These are phyloP conservation scores for Nanorana parkeri DNA, from an alignment of 2,113 vertebrate genomes.

Conservation along the genomic window DNA sequence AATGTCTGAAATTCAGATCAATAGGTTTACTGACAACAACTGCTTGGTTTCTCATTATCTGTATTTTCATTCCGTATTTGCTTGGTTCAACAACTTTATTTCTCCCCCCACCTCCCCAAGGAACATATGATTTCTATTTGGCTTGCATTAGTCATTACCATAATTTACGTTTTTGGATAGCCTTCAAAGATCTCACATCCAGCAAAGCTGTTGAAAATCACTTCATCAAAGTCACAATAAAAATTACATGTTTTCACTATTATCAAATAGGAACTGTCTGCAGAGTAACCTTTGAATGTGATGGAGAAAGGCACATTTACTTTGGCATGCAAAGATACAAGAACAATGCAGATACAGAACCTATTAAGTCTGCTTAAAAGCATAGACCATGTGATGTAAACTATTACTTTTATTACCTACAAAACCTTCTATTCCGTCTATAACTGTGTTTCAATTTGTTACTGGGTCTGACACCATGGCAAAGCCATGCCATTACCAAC, in stretches of 20 bases:
- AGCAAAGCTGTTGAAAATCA: slow-evolving; percentile 23
- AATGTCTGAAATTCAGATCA: too few relatives aligned
- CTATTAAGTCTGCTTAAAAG: neutral
- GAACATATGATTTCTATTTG: slow-evolving; percentile 1
- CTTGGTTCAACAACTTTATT: neutral
- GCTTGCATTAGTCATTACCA: slow-evolving; percentile 15
- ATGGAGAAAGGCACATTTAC: slow-evolving; percentile 75
- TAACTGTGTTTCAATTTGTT: too few relatives aligned
- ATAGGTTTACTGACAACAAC: too few relatives aligned
- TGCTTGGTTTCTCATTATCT: too few relatives aligned
- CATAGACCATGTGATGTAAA: too few relatives aligned
- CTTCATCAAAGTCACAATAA: slow-evolving; percentile 7
- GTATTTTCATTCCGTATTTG: too few relatives aligned
- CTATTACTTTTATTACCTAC: too few relatives aligned
- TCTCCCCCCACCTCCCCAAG: neutral
- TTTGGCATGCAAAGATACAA: slow-evolving; percentile 71
- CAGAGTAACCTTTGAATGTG: slow-evolving; percentile 79
- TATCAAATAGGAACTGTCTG: slow-evolving; percentile 79
- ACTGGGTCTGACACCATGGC: too few relatives aligned
- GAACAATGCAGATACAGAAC: slow-evolving; percentile 69
- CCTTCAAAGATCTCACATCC: slow-evolving; percentile 37
- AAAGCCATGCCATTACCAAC: too few relatives aligned
- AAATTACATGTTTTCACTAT: slow-evolving; percentile 75
- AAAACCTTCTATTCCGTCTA: too few relatives aligned
- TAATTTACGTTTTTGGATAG: slow-evolving; percentile 21